phyloP scores from a whole-genome alignment of 2,113 vertebrate genomes.

The Crotalus tigris region DNA sequence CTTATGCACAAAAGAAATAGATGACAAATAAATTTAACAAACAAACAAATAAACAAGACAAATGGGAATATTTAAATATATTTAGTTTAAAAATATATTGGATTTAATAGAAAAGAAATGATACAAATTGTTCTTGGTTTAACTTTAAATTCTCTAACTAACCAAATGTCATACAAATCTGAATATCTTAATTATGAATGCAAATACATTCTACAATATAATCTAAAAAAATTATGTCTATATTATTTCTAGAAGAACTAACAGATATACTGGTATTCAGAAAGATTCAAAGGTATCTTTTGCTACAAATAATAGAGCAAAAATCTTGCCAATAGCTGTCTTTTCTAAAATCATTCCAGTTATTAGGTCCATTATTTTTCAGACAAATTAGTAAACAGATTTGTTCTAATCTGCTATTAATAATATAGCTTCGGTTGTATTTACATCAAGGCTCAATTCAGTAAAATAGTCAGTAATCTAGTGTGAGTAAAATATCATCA shows the following conservation, averaged over 20 bases:
- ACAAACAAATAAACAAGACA: conserved; percentile 8
- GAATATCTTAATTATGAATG: conserved; percentile 49
- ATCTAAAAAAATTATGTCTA: conserved; percentile 14
- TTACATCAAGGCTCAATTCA: neutral
- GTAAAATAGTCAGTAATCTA: neutral
- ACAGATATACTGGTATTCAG: conserved; percentile 11
- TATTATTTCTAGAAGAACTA: conserved; percentile 46
- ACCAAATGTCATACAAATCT: conserved; percentile 1
- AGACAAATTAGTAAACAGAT: neutral
- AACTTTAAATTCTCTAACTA: conserved; percentile 14
- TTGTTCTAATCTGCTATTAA: neutral
- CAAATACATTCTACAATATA: neutral
- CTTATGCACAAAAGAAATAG: neutral
- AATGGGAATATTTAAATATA: neutral
- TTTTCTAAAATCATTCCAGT: neutral
- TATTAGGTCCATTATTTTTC: neutral
- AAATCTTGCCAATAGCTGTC: neutral
- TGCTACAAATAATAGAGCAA: neutral
- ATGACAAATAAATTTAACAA: neutral
- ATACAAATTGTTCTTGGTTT: neutral
- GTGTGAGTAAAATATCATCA: neutral
- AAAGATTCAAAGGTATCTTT: neutral
- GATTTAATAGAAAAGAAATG: neutral
- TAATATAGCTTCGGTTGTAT: neutral
- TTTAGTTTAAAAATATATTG: neutral